Base-by-base conservation (phyloP, 2,888 invertebrate genomes). In the Camptogramma bilineatum region DNA sequence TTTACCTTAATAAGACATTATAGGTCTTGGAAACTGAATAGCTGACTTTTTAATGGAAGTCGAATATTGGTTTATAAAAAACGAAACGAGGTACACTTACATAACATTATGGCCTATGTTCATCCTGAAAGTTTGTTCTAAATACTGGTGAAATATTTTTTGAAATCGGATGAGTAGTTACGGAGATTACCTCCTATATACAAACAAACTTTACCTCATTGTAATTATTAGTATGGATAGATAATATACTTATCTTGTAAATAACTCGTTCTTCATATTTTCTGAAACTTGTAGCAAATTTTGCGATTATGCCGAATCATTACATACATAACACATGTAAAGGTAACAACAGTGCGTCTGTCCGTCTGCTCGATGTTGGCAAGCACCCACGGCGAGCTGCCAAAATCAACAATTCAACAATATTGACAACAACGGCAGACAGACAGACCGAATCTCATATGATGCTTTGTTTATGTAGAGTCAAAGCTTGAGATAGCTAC, bases 381-480 rank as follows among this genome's bases (percentile, higher is more conserved):
- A 8, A 44, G 39, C 18, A n/a, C 24, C 44, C 24, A 4, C 59
- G 52, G 51, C 60, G 19, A 17, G 42, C 47, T 61, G 64, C 67
- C 64, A 64, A 57, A 46, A 60, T 55, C 56, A 53, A 60, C 62
- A 60, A 62, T 54, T 42, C 59, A 48, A 64, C 56, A 60, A 52
- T 46, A 53, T 53, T 57, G 55, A 64, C 55, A 54, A 62, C 51
- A 54, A 62, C 39, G 59, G 56, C 39, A 53, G 62, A 60, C 69
- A 34, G 17, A 31, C 28, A 18, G 28, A 28, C 28, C 8, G 28
- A 28, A 39, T 13, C 34, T 39, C 34, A 39, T 39, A 13, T 39
- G 13, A 13, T 39, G 13, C 13, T 13, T 13, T 39, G 13, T 39
- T 39, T 13, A 39, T 39, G 13, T 39, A 39, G 34, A 10, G 13